phyloP scores from a whole-genome alignment of 2,888 invertebrate genomes.

The Cyaniris semiargus region DNA sequence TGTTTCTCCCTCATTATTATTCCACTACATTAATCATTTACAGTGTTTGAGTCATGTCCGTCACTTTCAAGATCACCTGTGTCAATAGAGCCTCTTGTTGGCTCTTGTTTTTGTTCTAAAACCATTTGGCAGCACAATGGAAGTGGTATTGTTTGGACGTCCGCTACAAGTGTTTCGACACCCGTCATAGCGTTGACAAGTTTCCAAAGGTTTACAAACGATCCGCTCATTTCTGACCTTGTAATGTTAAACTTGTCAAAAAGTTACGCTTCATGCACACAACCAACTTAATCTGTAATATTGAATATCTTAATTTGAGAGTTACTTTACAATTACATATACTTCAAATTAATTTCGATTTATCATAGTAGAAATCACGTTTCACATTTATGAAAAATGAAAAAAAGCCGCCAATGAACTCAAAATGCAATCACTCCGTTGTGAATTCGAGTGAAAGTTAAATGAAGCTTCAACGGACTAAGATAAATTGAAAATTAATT shows the following conservation, averaged over 20 bases:
- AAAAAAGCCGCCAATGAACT: background rate
- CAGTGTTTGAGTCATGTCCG: slow-evolving; percentile 55
- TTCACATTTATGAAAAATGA: background rate
- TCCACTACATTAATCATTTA: slow-evolving; percentile 64
- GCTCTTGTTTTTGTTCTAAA: slow-evolving; percentile 67
- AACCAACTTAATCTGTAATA: slow-evolving; percentile 1
- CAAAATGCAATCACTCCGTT: background rate
- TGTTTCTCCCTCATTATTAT: slow-evolving; percentile 25
- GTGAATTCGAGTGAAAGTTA: slow-evolving; percentile 9
- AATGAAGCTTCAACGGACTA: slow-evolving; percentile 5
- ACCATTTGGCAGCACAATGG: slow-evolving; percentile 60
- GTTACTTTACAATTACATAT: background rate
- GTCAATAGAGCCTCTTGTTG: slow-evolving; percentile 64
- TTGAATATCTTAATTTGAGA: background rate
- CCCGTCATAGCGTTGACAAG: slow-evolving; percentile 68
- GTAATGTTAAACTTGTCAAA: slow-evolving; percentile 40
- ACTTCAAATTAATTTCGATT: background rate
- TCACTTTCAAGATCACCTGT: slow-evolving; percentile 64
- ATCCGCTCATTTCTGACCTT: slow-evolving; percentile 54
- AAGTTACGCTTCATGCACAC: slow-evolving; percentile 27
- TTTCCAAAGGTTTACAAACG: slow-evolving; percentile 56
- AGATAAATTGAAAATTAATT: slow-evolving; percentile 23
- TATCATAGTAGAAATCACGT: background rate
- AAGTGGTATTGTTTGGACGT: slow-evolving; percentile 60
- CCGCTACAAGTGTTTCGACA: slow-evolving; percentile 69